phyloP scores from a whole-genome alignment of 2,113 vertebrate species.

The Catharus minimus region DNA sequence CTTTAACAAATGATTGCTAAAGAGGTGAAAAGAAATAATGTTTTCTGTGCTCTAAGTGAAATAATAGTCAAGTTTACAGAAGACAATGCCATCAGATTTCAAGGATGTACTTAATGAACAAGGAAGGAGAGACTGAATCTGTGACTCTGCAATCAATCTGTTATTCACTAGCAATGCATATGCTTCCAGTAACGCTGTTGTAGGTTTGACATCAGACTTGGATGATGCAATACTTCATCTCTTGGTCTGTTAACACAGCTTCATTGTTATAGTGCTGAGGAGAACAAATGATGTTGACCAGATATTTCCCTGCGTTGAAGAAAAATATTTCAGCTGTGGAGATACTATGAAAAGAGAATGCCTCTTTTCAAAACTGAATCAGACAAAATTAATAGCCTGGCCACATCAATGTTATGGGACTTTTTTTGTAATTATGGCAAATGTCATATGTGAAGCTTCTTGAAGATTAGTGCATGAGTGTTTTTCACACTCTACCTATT shows the following conservation, averaged over 20 bases:
- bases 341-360: not conserved
- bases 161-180: not conserved
- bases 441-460: not conserved
- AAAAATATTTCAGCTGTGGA: not conserved
- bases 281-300: not conserved
- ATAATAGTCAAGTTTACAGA: not conserved
- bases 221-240: not conserved
- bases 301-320: not conserved
- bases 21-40: not conserved
- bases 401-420: rapidly evolving
- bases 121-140: not conserved
- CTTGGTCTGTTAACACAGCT: not conserved
- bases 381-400: not conserved
- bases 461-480: not conserved
- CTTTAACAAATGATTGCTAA: not conserved
- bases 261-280: not conserved
- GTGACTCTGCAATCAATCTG: not conserved
- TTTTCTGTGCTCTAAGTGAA: not conserved
- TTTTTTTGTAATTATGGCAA: not conserved
- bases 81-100: not conserved
- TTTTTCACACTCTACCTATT: not conserved
- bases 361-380: not conserved
- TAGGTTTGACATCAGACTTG: not conserved
- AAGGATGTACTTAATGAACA: not conserved
- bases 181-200: not conserved